These are phyloP conservation scores for Eurytemora carolleeae DNA, from an alignment of 1,140 invertebrate genomes.

Conservation along the genomic window DNA sequence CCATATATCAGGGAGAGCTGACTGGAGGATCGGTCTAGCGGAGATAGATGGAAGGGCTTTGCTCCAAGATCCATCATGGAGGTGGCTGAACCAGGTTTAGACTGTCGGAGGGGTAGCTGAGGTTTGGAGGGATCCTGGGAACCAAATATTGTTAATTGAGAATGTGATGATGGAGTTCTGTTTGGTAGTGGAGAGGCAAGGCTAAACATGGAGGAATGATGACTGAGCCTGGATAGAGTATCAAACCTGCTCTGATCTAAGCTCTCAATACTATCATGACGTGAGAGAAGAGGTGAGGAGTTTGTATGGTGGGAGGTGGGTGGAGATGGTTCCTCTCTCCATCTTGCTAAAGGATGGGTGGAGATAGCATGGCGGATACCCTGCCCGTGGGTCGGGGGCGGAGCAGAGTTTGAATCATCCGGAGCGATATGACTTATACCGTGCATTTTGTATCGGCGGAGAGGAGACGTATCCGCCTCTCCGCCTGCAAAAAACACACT, in stretches of 20 bases:
- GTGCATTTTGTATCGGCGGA: constrained; percentile 2
- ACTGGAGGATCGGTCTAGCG: background rate
- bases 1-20: background rate
- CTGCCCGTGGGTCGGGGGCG: background rate
- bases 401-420: background rate
- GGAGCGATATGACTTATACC: constrained; percentile 5
- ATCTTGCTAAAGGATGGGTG: background rate
- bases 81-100: background rate
- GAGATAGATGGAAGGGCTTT: background rate
- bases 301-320: background rate
- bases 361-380: background rate
- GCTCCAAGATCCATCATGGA: background rate
- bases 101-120: background rate
- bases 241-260: background rate
- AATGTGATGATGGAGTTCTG: background rate
- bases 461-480: too few species aligned
- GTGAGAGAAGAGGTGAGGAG: background rate
- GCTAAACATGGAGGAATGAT: background rate
- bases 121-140: background rate
- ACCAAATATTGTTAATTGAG: too few species aligned
- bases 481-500: too few species aligned
- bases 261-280: background rate
- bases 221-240: background rate
- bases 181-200: background rate
- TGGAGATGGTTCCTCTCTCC: background rate